Percentiles rank a stretch among this genome's conserved stretches.
Conservation (phyloP, 2,113 vertebrate genomes). For the Ginglymostoma cirratum region DNA sequence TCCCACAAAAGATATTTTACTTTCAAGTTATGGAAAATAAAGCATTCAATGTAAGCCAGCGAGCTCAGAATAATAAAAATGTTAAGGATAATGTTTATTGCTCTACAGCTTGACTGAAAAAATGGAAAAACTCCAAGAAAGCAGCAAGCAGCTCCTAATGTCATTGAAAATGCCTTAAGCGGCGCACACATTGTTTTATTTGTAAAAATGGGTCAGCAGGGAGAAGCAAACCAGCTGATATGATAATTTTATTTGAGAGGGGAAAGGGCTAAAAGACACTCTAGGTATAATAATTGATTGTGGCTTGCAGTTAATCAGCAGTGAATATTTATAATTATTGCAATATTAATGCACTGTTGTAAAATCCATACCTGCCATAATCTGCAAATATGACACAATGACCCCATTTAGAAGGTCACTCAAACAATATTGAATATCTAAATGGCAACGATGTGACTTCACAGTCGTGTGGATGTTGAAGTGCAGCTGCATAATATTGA, state of each 20-base stretch:
- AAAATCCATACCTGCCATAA: conserved; percentile 37
- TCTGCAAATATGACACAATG: conserved; percentile 36
- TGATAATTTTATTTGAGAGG: conserved; percentile 35
- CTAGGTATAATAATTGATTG: conserved; percentile 34
- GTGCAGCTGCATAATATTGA: conserved; percentile 29
- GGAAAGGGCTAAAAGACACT: conserved; percentile 14
- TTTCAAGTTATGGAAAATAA: background rate
- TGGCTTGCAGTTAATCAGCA: conserved; percentile 34
- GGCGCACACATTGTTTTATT: background rate
- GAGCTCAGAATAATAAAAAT: background rate
- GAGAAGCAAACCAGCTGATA: background rate
- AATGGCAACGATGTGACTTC: conserved; percentile 23
- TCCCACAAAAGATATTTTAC: background rate
- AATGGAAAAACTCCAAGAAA: background rate
- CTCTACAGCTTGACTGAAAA: background rate
- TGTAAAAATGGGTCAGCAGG: background rate
- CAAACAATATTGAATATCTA: conserved; percentile 34
- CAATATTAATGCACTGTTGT: conserved; percentile 34
- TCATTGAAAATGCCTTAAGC: conserved; percentile 5
- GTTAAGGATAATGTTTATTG: background rate
- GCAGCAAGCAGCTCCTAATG: background rate
- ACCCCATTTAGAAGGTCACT: conserved; percentile 38
- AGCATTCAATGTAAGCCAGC: background rate
- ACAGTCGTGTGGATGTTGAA: background rate
- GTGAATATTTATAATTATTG: conserved; percentile 39